phyloP scores from a whole-genome alignment of 2,113 vertebrate genomes.

The Macquaria ambigua region DNA sequence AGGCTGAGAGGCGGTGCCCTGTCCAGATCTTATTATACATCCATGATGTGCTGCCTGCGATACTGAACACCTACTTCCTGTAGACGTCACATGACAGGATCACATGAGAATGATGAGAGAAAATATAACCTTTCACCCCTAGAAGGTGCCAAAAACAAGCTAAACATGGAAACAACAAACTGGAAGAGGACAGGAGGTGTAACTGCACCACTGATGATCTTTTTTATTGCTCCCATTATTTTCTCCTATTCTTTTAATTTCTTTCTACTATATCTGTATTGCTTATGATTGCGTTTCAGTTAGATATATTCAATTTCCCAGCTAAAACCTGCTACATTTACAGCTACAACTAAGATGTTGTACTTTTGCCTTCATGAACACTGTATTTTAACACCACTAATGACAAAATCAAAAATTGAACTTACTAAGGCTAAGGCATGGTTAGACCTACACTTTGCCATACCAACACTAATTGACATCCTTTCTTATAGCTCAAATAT shows the following conservation, averaged over 20 bases:
- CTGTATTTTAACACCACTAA: neutral
- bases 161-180: neutral
- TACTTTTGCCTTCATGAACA: neutral
- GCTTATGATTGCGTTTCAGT: neutral
- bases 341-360: neutral
- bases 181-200: neutral
- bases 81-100: too few relatives aligned
- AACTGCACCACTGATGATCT: neutral
- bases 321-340: neutral
- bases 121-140: neutral
- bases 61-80: too few relatives aligned
- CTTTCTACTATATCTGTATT: neutral
- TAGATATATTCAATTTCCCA: neutral
- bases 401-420: neutral
- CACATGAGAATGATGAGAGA: neutral
- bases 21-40: too few relatives aligned
- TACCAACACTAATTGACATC: neutral
- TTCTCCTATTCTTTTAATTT: neutral
- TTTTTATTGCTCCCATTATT: neutral
- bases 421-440: neutral
- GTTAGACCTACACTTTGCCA: neutral
- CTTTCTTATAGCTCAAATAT: slow-evolving; percentile 24
- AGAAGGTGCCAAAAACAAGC: neutral
- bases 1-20: too few relatives aligned
- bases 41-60: too few relatives aligned